A percentile compares a stretch with the other conserved stretches of the same genome.
These are phyloP conservation scores for Hedychridium roseum DNA, from an alignment of 2,888 invertebrate species.

Conservation along the genomic window DNA sequence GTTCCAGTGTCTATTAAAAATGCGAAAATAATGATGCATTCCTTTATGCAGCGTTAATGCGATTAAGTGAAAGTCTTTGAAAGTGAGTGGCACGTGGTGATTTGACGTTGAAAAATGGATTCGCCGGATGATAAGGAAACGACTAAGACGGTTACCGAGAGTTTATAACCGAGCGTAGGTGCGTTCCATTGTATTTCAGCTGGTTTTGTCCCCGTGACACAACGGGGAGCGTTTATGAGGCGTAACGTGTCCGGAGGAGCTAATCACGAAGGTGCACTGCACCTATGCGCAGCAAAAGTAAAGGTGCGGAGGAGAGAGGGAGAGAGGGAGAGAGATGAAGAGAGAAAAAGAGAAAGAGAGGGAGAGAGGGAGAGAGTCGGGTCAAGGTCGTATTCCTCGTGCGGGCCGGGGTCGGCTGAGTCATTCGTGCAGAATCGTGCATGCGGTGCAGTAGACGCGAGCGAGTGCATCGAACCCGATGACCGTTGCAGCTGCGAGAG, in stretches of 20 bases:
- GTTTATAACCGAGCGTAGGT: neutral
- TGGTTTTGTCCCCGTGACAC: neutral
- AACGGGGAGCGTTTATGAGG: conserved; percentile 1
- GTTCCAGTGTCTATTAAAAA: too few species aligned
- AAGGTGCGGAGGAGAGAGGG: too few species aligned
- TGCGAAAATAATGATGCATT: too few species aligned
- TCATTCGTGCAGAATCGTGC: conserved; percentile 56
- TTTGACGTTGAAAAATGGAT: too few species aligned
- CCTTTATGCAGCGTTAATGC: too few species aligned
- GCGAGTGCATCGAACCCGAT: conserved; percentile 61
- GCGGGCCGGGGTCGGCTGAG: conserved; percentile 53
- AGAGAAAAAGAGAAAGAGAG: too few species aligned
- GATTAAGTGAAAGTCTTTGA: too few species aligned
- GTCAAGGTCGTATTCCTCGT: conserved; percentile 59
- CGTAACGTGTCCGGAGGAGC: conserved; percentile 7
- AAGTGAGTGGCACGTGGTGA: too few species aligned
- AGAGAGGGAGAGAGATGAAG: too few species aligned
- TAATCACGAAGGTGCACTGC: conserved; percentile 50
- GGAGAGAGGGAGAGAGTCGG: too few species aligned
- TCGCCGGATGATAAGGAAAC: too few species aligned
- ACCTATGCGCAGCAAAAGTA: conserved; percentile 51
- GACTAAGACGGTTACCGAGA: too few species aligned
- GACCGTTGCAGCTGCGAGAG: conserved; percentile 57
- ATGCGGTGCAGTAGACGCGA: conserved; percentile 33
- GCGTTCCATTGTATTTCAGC: neutral